phyloP scores from a whole-genome alignment of 2,888 invertebrate genomes.

The Deilephila porcellus region DNA sequence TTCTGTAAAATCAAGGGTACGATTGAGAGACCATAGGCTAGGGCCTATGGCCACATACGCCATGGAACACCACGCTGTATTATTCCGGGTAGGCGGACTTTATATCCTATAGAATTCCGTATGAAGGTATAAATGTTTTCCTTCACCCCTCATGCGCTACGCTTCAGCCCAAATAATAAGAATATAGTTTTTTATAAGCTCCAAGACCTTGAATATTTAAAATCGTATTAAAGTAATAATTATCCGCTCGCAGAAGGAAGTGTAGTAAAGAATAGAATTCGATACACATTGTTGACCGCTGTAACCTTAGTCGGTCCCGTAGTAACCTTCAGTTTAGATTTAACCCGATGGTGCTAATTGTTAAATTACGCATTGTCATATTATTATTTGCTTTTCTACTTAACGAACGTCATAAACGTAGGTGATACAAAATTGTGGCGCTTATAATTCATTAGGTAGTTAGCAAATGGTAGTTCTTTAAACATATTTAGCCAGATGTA shows the following conservation, averaged over 20 bases:
- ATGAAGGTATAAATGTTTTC: too few species aligned
- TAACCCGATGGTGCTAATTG: conserved; percentile 34
- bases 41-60: too few species aligned
- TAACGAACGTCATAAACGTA: conserved; percentile 1
- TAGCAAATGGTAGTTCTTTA: background rate
- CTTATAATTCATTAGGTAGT: conserved; percentile 25
- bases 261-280: background rate
- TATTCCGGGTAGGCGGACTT: too few species aligned
- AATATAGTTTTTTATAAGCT: too few species aligned
- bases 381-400: conserved; percentile 14
- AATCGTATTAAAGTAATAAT: background rate
- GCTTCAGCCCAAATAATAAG: too few species aligned
- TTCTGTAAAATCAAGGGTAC: too few species aligned
- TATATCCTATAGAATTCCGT: too few species aligned
- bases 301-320: background rate
- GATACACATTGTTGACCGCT: conserved; percentile 13
- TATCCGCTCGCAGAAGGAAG: background rate
- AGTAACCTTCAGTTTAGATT: background rate
- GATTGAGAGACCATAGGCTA: too few species aligned
- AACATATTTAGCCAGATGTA: background rate
- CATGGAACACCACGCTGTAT: too few species aligned
- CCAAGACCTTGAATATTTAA: too few species aligned
- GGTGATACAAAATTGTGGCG: conserved; percentile 16
- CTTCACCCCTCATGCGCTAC: too few species aligned
- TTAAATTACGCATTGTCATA: conserved; percentile 33